Evolutionary conservation across 1,140 invertebrate species (phyloP).

Genomic region (Euura lappo): DNA sequence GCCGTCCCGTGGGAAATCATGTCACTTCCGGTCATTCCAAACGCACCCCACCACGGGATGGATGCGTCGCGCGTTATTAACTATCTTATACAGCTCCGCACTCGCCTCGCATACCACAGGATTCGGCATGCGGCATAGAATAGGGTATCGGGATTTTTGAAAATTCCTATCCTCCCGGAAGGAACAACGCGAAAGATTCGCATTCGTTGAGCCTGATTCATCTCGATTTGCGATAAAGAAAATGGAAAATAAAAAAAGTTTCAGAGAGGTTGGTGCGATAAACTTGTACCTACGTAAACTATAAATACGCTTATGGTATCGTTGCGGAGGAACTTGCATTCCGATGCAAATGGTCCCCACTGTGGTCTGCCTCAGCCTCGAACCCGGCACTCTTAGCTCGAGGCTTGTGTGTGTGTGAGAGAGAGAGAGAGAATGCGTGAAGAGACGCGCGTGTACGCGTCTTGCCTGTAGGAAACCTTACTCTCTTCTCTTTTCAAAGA

Average conservation of each 20-base stretch:
- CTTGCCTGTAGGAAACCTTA: background rate
- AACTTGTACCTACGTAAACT: background rate
- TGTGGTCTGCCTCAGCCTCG: conserved; percentile 19
- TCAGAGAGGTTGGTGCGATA: too few species aligned
- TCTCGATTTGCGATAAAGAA: too few species aligned
- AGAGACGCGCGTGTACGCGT: background rate
- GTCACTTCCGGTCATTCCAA: conserved; percentile 40
- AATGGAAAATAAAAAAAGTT: too few species aligned
- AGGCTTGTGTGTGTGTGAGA: conserved; percentile 10
- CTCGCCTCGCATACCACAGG: too few species aligned
- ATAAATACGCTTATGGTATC: conserved; percentile 10
- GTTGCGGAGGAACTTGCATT: conserved; percentile 46
- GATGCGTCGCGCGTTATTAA: too few species aligned
- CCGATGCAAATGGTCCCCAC: conserved; percentile 52
- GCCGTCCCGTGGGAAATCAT: conserved; percentile 49
- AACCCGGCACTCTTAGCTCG: conserved; percentile 14
- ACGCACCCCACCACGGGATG: background rate
- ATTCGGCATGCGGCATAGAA: too few species aligned
- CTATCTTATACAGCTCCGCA: too few species aligned
- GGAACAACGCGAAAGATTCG: too few species aligned
- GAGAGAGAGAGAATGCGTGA: background rate
- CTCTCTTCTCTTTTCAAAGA: background rate
- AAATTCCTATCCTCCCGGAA: too few species aligned
- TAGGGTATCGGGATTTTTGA: too few species aligned
- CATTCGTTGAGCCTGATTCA: too few species aligned